These are phyloP conservation scores for Chelonus insularis DNA, from an alignment of 1,140 invertebrate species.

Conservation along the genomic window DNA sequence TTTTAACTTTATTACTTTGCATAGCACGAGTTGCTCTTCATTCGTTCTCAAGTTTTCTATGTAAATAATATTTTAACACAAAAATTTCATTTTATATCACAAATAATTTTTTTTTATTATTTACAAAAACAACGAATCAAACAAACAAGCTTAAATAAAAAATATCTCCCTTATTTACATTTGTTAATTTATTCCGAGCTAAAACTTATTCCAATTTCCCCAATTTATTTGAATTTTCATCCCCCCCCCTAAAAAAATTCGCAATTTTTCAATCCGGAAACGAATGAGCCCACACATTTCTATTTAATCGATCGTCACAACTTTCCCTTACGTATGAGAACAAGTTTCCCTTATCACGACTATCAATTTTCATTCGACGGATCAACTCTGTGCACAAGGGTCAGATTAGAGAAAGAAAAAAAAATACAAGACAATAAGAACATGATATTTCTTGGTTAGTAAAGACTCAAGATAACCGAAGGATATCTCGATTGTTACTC, in stretches of 20 bases:
- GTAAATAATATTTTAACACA: too few relatives aligned
- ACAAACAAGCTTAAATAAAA: too few relatives aligned
- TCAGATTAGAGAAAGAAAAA: not conserved
- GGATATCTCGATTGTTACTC: not conserved
- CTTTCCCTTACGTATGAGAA: not conserved
- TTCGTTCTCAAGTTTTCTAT: too few relatives aligned
- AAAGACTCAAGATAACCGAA: not conserved
- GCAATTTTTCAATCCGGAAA: slow-evolving; percentile 1
- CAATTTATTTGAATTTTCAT: too few relatives aligned
- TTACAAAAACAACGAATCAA: too few relatives aligned
- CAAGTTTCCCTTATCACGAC: slow-evolving; percentile 11
- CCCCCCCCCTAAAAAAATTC: not conserved
- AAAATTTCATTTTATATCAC: too few relatives aligned
- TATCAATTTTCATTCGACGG: slow-evolving; percentile 15
- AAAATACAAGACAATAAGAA: not conserved
- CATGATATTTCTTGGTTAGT: not conserved
- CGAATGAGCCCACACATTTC: slow-evolving; percentile 9
- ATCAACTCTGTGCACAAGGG: not conserved
- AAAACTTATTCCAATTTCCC: too few relatives aligned
- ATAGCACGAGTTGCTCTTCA: too few relatives aligned
- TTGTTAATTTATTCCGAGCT: too few relatives aligned
- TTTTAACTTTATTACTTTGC: too few relatives aligned
- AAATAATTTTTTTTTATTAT: too few relatives aligned
- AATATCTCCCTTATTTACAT: too few relatives aligned
- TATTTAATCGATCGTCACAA: slow-evolving; percentile 8